Evolutionary conservation across 2,888 invertebrate species (phyloP).

Genomic region (Tanaodytes sp.): DNA sequence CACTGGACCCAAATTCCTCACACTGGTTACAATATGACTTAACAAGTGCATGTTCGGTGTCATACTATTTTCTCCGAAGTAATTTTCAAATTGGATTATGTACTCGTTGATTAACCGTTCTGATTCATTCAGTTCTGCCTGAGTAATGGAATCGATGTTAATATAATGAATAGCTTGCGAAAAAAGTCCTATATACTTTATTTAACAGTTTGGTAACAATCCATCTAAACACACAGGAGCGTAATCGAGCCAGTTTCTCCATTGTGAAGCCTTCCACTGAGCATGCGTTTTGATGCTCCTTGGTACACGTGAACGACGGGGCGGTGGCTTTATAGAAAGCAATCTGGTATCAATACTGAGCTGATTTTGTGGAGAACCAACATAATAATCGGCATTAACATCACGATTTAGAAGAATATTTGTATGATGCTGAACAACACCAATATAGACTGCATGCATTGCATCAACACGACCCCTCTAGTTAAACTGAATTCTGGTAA

Average conservation of each 20-base stretch:
- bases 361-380: conserved; percentile 32
- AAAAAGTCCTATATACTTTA: conserved; percentile 31
- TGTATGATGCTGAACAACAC: conserved; percentile 19
- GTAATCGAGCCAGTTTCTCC: conserved; percentile 17
- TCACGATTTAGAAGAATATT: background rate
- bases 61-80: too few species aligned
- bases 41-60: too few species aligned
- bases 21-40: too few species aligned
- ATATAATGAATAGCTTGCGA: conserved; percentile 7
- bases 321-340: conserved; percentile 22
- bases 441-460: conserved; percentile 25
- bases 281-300: conserved; percentile 23
- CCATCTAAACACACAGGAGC: conserved; percentile 39
- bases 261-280: conserved; percentile 44
- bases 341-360: conserved; percentile 30
- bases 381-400: conserved; percentile 7
- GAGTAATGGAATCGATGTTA: conserved; percentile 12
- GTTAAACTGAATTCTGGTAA: conserved; percentile 21
- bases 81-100: conserved; percentile 13
- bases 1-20: too few species aligned
- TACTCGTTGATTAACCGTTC: conserved; percentile 19
- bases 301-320: conserved; percentile 36
- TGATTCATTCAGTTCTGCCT: conserved; percentile 3
- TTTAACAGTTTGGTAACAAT: conserved; percentile 24
- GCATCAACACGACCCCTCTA: conserved; percentile 25